Base-by-base conservation (phyloP, 2,113 vertebrate genomes). In the Regulus satrapa region DNA sequence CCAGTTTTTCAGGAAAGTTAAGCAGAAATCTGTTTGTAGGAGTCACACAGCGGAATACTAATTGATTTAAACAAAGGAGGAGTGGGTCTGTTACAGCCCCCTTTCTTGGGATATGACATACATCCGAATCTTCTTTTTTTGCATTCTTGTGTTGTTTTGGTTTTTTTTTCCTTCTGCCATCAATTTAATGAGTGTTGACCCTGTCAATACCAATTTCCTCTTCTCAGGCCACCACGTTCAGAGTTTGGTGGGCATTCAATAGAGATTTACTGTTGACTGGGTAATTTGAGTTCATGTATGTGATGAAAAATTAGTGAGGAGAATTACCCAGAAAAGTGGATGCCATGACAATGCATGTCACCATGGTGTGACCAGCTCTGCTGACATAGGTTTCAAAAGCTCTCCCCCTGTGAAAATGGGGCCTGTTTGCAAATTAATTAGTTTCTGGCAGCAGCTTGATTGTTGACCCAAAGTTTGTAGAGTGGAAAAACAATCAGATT, bases 351-450 rank as follows among this genome's bases (percentile, higher is more conserved):
- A 98, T 98, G 84, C 79, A 89, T 98, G 97, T 98, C 98, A 97
- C 97, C 95, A 95, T 96, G 96, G 97, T 97, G 97, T 97, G 97
- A 97, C 97, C 71, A 94, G 97, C 97, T 96, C 97, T 97, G 92
- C 97, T 97, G 98, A 98, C 98, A 98, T 58, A 94, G 96, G 95
- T 97, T 97, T 98, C 97, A 98, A 98, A 98, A 98, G 98, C 96
- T 97, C 97, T 97, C 97, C 98, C 97, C 93, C 98, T 98, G 98
- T 98, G 98, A 98, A 98, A 98, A 98, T 97, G 96, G 96, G 97
- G 89, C 93, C 98, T 97, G 97, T 98, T 98, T 98, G 98, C 98
- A 98, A 98, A 98, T 98, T 98, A 98, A 98, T 98, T 98, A 98
- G 98, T 98, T 98, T 98, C 97, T 98, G 98, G 98, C 97, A 88